Percentiles rank a stretch among this genome's conserved stretches.
Evolutionary conservation across 2,888 invertebrate genomes (phyloP).

Genomic region (Lasioglossum villosulum): DNA sequence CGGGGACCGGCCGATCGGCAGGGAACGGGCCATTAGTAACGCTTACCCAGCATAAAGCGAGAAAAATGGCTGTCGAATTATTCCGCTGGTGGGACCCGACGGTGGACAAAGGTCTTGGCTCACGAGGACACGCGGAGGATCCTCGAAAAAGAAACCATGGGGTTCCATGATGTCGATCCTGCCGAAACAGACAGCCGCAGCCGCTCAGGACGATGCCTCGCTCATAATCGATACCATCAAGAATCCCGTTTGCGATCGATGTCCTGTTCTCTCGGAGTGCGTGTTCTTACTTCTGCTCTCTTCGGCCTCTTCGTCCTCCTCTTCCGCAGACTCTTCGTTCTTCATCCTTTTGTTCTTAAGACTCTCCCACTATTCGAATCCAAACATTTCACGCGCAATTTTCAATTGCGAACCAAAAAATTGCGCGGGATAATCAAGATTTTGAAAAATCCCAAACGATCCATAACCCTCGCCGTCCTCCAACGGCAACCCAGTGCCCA

Average conservation of each 20-base stretch:
- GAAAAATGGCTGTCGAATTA: constrained; percentile 80
- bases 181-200: constrained; percentile 45
- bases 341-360: no score
- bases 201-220: constrained; percentile 16
- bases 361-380: no score
- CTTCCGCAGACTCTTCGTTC: neutral
- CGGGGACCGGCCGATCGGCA: constrained; percentile 49
- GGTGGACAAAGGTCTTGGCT: constrained; percentile 69
- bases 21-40: constrained; percentile 77
- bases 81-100: constrained; percentile 71
- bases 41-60: constrained; percentile 80
- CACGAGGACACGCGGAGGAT: constrained; percentile 61
- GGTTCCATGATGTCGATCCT: constrained; percentile 66
- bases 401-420: no score
- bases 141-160: constrained; percentile 63
- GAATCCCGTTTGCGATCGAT: constrained; percentile 51
- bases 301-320: neutral
- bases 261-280: constrained; percentile 12
- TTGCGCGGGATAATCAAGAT: neutral
- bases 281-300: neutral
- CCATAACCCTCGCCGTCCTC: no score
- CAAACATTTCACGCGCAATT: no score
- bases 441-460: neutral
- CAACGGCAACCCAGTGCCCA: neutral
- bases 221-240: constrained; percentile 66